Conservation (phyloP, 1,140 invertebrate genomes). For the Drosophila tsacasi region DNA sequence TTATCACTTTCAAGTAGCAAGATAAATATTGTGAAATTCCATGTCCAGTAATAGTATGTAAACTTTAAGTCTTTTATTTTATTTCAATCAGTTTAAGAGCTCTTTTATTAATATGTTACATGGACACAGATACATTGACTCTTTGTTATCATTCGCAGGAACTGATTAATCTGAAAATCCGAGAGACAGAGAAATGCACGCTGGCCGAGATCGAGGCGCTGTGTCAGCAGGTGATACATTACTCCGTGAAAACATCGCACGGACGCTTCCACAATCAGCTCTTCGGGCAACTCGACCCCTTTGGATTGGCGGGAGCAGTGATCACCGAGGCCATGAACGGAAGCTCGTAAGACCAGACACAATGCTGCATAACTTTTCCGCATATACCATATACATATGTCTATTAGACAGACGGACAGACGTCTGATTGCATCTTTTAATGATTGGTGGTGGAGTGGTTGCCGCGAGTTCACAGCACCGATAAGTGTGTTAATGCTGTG, state of each 20-base stretch:
- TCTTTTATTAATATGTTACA: conserved; percentile 2
- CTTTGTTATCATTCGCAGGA: conserved; percentile 71
- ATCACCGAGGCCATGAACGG: conserved; percentile 92
- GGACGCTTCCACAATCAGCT: conserved; percentile 92
- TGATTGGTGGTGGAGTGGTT: not conserved
- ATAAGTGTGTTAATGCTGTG: conserved; percentile 31
- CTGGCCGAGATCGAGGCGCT: conserved; percentile 86
- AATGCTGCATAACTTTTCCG: conserved; percentile 1
- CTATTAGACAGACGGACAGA: conserved; percentile 4
- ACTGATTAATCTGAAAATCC: conserved; percentile 86
- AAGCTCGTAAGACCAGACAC: conserved; percentile 87
- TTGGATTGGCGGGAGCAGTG: conserved; percentile 91
- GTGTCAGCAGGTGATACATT: conserved; percentile 87
- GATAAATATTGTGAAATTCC: conserved; percentile 1
- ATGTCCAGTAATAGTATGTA: not conserved
- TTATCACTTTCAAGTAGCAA: not conserved
- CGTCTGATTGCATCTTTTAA: conserved; percentile 8
- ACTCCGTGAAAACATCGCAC: conserved; percentile 91
- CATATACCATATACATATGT: conserved; percentile 6
- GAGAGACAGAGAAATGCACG: conserved; percentile 84
- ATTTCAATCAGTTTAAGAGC: not conserved
- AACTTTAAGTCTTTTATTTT: not conserved
- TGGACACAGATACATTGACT: not conserved
- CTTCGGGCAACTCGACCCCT: conserved; percentile 90
- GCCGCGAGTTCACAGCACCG: conserved; percentile 19